Evolutionary conservation across 2,113 vertebrate genomes (phyloP).

Genomic region (Gymnorhina tibicen): DNA sequence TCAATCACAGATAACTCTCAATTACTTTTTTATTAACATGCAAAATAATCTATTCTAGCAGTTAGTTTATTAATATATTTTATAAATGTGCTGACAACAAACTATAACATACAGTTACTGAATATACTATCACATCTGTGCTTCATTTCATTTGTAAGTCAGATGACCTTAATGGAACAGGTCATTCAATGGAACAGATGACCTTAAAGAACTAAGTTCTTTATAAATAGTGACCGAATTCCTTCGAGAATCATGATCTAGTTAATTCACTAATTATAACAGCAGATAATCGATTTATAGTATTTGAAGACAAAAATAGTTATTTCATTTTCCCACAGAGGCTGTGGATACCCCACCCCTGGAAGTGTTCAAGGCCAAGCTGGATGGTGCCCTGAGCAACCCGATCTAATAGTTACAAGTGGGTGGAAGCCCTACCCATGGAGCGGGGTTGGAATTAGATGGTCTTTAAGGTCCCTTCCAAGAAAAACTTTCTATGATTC

Average conservation of each 20-base stretch:
- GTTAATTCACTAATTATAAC: not conserved
- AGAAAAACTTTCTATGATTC: not conserved
- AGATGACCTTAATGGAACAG: not conserved
- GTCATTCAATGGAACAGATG: too few species aligned
- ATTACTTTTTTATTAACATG: not conserved
- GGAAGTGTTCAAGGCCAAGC: not conserved
- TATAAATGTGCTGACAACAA: not conserved
- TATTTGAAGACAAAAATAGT: not conserved
- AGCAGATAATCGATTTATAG: not conserved
- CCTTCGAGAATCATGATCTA: not conserved
- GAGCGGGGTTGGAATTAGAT: not conserved
- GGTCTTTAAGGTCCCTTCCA: not conserved
- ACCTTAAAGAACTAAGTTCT: not conserved
- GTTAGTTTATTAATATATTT: not conserved
- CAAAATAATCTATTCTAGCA: not conserved
- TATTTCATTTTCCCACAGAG: not conserved
- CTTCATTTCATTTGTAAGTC: not conserved
- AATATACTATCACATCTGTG: not conserved
- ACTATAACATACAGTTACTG: not conserved
- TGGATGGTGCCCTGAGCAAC: not conserved
- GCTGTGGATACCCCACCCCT: not conserved
- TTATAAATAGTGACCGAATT: not conserved
- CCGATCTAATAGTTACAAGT: not conserved
- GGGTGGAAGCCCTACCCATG: not conserved
- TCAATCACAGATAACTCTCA: not conserved